A percentile compares a stretch with the other conserved stretches of the same genome.
These are phyloP conservation scores for Pristionchus exspectatus DNA, from an alignment of 2,888 invertebrate species.

Conservation along the genomic window DNA sequence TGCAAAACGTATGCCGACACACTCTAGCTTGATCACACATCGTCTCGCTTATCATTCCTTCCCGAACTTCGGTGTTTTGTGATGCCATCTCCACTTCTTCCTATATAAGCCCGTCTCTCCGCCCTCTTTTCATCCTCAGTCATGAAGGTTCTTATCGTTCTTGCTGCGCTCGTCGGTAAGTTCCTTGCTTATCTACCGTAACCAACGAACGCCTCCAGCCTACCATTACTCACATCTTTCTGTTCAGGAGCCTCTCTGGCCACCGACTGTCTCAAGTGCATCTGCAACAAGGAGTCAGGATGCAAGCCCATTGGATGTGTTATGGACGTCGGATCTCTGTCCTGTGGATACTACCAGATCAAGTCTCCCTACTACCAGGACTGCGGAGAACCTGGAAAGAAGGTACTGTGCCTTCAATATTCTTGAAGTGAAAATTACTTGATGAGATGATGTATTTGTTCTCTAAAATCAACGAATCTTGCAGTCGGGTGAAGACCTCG, in stretches of 20 bases:
- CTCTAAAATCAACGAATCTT: neutral
- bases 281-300: conserved; percentile 64
- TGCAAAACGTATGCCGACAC: neutral
- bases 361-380: conserved; percentile 75
- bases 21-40: neutral
- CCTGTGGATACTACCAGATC: conserved; percentile 71
- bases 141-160: conserved; percentile 50
- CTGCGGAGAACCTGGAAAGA: conserved; percentile 71
- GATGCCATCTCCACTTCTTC: neutral
- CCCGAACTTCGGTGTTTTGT: neutral
- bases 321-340: conserved; percentile 67
- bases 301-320: conserved; percentile 64
- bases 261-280: conserved; percentile 62
- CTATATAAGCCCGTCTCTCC: neutral
- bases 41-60: neutral
- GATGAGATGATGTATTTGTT: neutral
- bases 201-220: neutral
- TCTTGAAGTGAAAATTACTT: too few relatives aligned
- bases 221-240: neutral
- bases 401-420: neutral
- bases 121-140: neutral
- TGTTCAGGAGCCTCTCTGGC: conserved; percentile 51
- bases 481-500: conserved; percentile 23
- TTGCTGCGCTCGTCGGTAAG: conserved; percentile 48
- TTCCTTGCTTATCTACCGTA: neutral